Evolutionary conservation across 2,797 vertebrate genomes (phyloP).

Genomic region (Epinephelus malabaricus): DNA sequence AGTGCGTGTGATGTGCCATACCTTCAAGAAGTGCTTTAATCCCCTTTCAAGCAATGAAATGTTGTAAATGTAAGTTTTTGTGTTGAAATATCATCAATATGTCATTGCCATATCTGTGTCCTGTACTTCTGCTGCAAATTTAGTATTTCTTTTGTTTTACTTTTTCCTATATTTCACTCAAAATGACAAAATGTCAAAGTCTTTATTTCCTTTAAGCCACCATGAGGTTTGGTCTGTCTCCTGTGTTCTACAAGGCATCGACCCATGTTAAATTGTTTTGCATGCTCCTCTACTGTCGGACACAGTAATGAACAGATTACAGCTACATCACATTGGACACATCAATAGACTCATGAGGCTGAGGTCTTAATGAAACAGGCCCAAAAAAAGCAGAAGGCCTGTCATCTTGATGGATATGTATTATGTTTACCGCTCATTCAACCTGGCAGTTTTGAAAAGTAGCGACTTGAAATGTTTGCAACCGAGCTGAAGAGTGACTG

Average conservation of each 20-base stretch:
- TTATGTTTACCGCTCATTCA: slow-evolving; percentile 60
- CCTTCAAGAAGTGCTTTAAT: slow-evolving; percentile 26
- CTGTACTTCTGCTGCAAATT: background rate
- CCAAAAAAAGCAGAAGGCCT: slow-evolving; percentile 17
- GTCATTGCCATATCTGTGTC: background rate
- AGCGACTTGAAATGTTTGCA: slow-evolving; percentile 37
- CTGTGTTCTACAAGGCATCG: background rate
- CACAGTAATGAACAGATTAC: slow-evolving; percentile 34
- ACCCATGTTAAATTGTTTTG: slow-evolving; percentile 9
- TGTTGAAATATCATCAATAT: background rate
- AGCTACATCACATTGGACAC: slow-evolving; percentile 7
- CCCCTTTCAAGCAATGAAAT: background rate
- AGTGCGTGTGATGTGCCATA: slow-evolving; percentile 10
- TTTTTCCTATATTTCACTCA: background rate
- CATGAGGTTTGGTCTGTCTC: background rate
- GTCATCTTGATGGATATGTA: slow-evolving; percentile 58
- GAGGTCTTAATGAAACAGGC: slow-evolving; percentile 48
- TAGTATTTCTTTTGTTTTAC: background rate
- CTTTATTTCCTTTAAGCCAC: background rate
- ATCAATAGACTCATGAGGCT: slow-evolving; percentile 12
- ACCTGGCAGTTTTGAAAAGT: slow-evolving; percentile 46
- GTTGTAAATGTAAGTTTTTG: background rate
- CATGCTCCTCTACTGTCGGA: background rate
- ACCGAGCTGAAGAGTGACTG: slow-evolving; percentile 49
- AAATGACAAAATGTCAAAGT: background rate